Base-by-base conservation (phyloP, 92 coral and sea anemone genomes). In the Zoanthus solanderi region DNA sequence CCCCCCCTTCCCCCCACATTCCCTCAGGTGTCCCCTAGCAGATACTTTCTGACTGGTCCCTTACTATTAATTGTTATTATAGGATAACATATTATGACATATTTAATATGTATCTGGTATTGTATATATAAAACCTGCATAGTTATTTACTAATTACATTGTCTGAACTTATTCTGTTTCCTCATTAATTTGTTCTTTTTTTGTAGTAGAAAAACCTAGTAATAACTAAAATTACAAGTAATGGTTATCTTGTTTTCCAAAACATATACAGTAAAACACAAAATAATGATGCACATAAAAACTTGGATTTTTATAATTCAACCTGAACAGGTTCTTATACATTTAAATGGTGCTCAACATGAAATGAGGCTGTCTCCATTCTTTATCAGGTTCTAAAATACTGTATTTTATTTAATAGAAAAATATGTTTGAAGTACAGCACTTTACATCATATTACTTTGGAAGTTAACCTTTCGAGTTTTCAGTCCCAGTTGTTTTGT, bases 391-490 rank as follows among this genome's bases (percentile, higher is more conserved):
- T 67, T 67, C 44, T 67, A 28, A 67, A 67, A 67, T 67, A 67
- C 72, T 67, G 72, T 67, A 67, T 14, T 60, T 60, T 15, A 67
- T 67, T 0, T 28, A 67, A 45, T 29, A 67, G 72, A 67, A 67
- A 67, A 17, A 17, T 65, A 65, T 65, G 71, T 0, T 17, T 65
- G 71, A 67, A 67, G 72, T 67, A 67, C 72, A 67, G 72, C 18
- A 66, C 6, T 18, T 3, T 65, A 65, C 31, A 17, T 23, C 28
- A 67, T 67, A 67, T 23, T 67, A 67, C 42, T 67, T 67, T 67
- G 72, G 44, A 67, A 67, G 34, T 67, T 23, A 67, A 67, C 72
- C 72, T 67, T 67, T 67, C n/a, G 66, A 60, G 66, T 60, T 60
- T 60, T 60, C 18, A 58, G 66, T 10, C 66, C 66, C 66, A 67